These are phyloP conservation scores for Rousettus madagascariensis DNA, from an alignment of 2,797 vertebrate species.

Conservation along the genomic window DNA sequence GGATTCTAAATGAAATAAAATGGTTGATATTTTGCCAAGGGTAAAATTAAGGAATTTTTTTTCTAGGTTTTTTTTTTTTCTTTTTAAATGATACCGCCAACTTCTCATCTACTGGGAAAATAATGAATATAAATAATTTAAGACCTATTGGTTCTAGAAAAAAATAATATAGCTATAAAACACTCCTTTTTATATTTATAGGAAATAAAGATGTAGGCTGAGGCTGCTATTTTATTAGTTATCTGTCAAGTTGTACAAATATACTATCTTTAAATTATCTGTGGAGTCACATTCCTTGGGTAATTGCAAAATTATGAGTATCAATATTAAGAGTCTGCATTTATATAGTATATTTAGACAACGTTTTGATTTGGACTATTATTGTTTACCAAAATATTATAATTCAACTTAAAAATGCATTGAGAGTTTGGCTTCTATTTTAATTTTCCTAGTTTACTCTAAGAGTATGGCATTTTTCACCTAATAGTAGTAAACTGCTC, in stretches of 20 bases:
- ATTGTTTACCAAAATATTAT: neutral
- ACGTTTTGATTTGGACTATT: neutral
- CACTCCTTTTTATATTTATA: neutral
- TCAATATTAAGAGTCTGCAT: neutral
- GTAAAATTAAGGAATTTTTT: neutral
- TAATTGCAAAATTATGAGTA: neutral
- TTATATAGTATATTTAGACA: neutral
- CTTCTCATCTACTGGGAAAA: neutral
- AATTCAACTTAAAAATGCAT: neutral
- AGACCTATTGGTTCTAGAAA: neutral
- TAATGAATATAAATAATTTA: neutral
- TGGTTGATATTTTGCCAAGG: neutral
- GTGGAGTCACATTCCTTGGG: neutral
- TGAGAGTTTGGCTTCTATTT: neutral
- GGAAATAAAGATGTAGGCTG: neutral
- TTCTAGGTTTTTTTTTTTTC: neutral
- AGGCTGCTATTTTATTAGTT: neutral
- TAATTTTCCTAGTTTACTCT: neutral
- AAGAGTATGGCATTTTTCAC: neutral
- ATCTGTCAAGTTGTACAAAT: neutral
- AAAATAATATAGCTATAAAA: neutral
- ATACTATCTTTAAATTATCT: neutral
- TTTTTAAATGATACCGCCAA: neutral
- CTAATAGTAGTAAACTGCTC: neutral
- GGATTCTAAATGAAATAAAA: neutral